phyloP scores from a whole-genome alignment of 2,797 vertebrate genomes.

The Notamacropus eugenii region DNA sequence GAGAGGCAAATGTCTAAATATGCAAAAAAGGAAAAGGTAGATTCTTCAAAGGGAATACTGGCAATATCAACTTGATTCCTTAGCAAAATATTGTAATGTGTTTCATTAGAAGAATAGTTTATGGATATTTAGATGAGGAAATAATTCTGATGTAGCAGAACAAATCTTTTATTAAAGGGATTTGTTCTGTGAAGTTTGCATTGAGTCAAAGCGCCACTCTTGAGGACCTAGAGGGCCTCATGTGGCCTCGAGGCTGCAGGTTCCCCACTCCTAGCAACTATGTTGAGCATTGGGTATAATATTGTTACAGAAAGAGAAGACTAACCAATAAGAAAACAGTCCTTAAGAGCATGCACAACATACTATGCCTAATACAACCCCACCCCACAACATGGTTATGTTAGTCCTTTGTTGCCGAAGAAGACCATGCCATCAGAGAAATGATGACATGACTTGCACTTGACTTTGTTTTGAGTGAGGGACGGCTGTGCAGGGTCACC shows the following conservation, averaged over 20 bases:
- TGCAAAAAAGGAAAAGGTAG: neutral
- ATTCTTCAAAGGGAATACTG: neutral
- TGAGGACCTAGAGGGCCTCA: too few species aligned
- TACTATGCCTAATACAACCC: neutral
- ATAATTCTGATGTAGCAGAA: neutral
- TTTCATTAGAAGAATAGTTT: neutral
- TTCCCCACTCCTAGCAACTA: too few species aligned
- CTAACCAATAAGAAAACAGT: neutral
- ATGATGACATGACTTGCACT: too few species aligned
- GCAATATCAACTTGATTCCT: neutral
- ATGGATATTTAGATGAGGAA: neutral
- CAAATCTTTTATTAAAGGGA: too few species aligned
- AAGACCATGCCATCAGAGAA: too few species aligned
- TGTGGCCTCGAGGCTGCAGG: too few species aligned
- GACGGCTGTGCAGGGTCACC: too few species aligned
- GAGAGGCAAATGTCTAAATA: neutral
- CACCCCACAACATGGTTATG: neutral
- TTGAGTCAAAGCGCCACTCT: too few species aligned
- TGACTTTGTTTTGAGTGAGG: too few species aligned
- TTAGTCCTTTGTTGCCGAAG: too few species aligned
- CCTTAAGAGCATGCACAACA: neutral
- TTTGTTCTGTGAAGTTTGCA: too few species aligned
- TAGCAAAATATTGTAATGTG: neutral
- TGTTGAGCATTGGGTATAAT: neutral
- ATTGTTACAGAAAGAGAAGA: neutral